A percentile compares a stretch with the other conserved stretches of the same genome.
phyloP scores from a whole-genome alignment of 2,797 vertebrate species.

The Choloepus didactylus region DNA sequence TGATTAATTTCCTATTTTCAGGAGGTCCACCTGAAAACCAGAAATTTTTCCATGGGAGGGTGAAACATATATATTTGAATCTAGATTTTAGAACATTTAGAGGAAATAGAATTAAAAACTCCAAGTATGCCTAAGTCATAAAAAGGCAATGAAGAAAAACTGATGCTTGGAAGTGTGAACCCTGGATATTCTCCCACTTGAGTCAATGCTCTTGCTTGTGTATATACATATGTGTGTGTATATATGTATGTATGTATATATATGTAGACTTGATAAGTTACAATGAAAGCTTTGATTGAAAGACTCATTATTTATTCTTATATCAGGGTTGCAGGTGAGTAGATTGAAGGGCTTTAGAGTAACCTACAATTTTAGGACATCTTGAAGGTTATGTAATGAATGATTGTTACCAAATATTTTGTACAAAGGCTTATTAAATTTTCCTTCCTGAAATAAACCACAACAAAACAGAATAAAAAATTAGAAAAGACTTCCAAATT shows the following conservation, averaged over 20 bases:
- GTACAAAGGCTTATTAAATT: background rate
- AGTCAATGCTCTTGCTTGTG: background rate
- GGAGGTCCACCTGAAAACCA: background rate
- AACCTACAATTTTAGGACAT: background rate
- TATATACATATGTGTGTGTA: background rate
- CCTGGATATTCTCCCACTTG: background rate
- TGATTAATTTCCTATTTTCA: background rate
- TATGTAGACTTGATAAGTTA: background rate
- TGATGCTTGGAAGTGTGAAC: background rate
- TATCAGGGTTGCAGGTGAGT: background rate
- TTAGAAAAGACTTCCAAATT: background rate
- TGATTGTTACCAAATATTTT: background rate
- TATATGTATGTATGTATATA: too few relatives aligned
- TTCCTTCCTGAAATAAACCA: slow-evolving; percentile 8
- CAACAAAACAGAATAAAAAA: background rate
- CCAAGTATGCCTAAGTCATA: background rate
- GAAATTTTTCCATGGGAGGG: background rate
- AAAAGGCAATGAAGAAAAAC: background rate
- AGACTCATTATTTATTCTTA: background rate
- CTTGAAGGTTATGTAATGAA: background rate
- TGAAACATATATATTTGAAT: background rate
- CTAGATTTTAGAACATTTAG: slow-evolving; percentile 20
- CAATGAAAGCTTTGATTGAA: background rate
- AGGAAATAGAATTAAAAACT: slow-evolving; percentile 28
- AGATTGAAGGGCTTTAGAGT: background rate